Base-by-base conservation (phyloP, 2,113 vertebrate species). In the Neodontobutis hainanensis region DNA sequence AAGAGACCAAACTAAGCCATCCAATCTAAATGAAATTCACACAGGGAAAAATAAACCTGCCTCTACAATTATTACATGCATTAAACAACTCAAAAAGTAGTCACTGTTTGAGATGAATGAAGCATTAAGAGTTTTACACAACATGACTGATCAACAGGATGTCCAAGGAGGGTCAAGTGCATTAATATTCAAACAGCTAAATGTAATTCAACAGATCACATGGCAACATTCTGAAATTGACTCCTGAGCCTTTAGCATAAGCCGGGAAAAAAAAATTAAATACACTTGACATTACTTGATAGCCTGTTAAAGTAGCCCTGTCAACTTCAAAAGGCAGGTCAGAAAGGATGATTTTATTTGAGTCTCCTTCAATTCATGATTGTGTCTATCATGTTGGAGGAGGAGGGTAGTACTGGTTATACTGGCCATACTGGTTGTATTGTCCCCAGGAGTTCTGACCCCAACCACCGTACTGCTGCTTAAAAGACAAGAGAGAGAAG, bases 331-430 rank as follows among this genome's bases (percentile, higher is more conserved):
- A 61, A 66, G 64, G 76, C 70, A 82, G 73, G 76, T 78, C 57
- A 66, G 72, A 76, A 74, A 52, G 74, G 79, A 88, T 69, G 74
- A 38, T 68, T 83, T 64, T 35, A 68, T 71, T 50, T 16, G 32
- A 74, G 66, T 65, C 59, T 78, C 75, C 43, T 86, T 66, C 89
- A 79, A 58, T 75, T 47, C 27, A 78, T 85, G 62, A 59, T 50
- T 70, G 42, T 63, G 5, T 74, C 77, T 16, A 92, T 99, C 94
- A 99, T 80, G 96, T 97, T 0, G 95, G 94, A 74, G 96, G 94
- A 40, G 95, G 94, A 0, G 96, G 95, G 73, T 99, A 99, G 94
- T 99, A 99, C 84, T 98, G 97, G 88, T 96, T 97, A 3, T 98
- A 99, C 84, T 91, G 89, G 72, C 65, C 84, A 46, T 93, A 93